Conservation (phyloP, 1,140 invertebrate species). For the Himalopsyche phryganea region DNA sequence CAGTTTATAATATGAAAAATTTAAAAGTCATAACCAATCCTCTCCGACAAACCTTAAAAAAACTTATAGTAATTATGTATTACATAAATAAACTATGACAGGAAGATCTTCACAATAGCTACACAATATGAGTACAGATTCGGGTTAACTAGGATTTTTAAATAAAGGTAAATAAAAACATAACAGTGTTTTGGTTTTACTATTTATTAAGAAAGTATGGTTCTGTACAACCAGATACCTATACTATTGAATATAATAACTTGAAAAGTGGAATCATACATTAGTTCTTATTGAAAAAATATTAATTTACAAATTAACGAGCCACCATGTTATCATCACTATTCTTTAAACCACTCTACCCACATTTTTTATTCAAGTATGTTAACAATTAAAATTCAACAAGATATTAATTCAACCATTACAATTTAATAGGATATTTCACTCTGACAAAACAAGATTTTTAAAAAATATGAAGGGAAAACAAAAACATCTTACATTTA, state of each 20-base stretch:
- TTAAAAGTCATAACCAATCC: too few species aligned
- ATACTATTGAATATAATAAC: slow-evolving; percentile 32
- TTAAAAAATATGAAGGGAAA: slow-evolving; percentile 1
- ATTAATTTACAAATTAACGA: slow-evolving; percentile 32
- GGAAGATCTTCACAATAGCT: too few species aligned
- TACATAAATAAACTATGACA: too few species aligned
- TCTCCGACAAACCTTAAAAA: too few species aligned
- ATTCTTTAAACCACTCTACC: slow-evolving; percentile 21
- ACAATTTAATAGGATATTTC: slow-evolving; percentile 12
- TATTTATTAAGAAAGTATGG: slow-evolving; percentile 34
- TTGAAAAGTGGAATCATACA: slow-evolving; percentile 26
- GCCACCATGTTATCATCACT: slow-evolving; percentile 17
- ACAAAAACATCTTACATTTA: slow-evolving; percentile 5
- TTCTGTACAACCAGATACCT: slow-evolving; percentile 34
- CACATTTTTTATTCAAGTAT: slow-evolving; percentile 25
- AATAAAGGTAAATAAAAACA: slow-evolving; percentile 20
- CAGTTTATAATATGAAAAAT: too few species aligned
- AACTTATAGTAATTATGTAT: too few species aligned
- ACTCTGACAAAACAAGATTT: slow-evolving; percentile 1
- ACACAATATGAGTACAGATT: too few species aligned
- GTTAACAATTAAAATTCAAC: slow-evolving; percentile 34
- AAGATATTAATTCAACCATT: slow-evolving; percentile 31
- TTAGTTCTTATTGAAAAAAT: slow-evolving; percentile 34
- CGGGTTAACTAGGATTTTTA: too few species aligned
- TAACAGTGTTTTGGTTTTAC: slow-evolving; percentile 14